Percentiles rank a stretch among this genome's conserved stretches.
Evolutionary conservation across 2,888 invertebrate genomes (phyloP).

Genomic region (Sicus ferrugineus): DNA sequence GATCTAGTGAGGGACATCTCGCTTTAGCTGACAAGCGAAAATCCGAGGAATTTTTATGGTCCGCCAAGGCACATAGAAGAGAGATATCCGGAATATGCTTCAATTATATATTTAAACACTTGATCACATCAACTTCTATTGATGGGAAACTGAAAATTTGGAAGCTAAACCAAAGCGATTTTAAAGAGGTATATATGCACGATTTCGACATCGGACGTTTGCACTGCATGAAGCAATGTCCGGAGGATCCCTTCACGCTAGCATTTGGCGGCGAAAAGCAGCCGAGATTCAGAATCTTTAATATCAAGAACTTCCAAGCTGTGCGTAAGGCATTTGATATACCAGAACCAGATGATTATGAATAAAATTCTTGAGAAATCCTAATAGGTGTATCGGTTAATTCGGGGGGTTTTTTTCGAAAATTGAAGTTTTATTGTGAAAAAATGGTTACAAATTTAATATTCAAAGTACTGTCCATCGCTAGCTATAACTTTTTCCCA

Average conservation of each 20-base stretch:
- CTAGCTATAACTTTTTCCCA: no score
- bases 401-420: no score
- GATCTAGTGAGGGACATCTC: slow-evolving; percentile 72
- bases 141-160: slow-evolving; percentile 88
- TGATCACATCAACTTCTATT: slow-evolving; percentile 79
- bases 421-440: no score
- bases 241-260: slow-evolving; percentile 83
- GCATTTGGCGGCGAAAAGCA: slow-evolving; percentile 87
- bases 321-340: slow-evolving; percentile 58
- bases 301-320: slow-evolving; percentile 62
- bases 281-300: slow-evolving; percentile 72
- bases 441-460: no score
- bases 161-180: slow-evolving; percentile 69
- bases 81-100: slow-evolving; percentile 85
- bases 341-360: slow-evolving; percentile 40
- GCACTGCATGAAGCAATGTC: slow-evolving; percentile 78
- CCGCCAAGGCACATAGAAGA: slow-evolving; percentile 78
- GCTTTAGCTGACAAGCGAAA: slow-evolving; percentile 79
- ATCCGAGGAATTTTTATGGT: slow-evolving; percentile 73
- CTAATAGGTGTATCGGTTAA: no score
- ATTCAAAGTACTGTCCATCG: no score
- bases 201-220: slow-evolving; percentile 75
- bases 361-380: no score
- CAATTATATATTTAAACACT: slow-evolving; percentile 76
- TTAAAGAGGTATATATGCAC: slow-evolving; percentile 61